Percentiles rank a stretch among this genome's conserved stretches.
Conservation (phyloP, 1,140 invertebrate genomes). For the Sycophila sp. region DNA sequence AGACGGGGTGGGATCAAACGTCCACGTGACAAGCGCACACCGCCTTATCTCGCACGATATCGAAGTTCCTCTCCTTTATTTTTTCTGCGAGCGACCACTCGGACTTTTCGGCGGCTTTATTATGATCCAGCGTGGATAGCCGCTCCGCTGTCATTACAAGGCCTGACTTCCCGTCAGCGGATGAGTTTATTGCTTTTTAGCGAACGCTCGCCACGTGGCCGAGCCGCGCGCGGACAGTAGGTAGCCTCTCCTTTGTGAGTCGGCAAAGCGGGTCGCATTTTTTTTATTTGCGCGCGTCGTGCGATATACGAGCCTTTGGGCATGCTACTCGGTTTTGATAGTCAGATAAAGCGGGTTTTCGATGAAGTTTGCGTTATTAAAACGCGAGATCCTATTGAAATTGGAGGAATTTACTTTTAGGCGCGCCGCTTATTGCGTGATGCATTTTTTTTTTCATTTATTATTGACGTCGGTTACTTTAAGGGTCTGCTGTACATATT, state of each 20-base stretch:
- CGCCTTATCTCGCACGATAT: constrained; percentile 47
- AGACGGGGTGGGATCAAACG: constrained; percentile 31
- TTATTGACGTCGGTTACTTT: too few species aligned
- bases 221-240: constrained; percentile 5
- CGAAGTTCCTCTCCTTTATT: constrained; percentile 37
- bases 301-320: too few species aligned
- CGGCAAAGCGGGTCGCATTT: too few species aligned
- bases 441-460: too few species aligned
- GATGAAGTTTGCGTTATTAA: not conserved
- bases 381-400: too few species aligned
- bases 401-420: too few species aligned
- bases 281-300: not conserved
- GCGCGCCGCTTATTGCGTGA: too few species aligned
- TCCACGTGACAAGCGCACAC: constrained; percentile 44
- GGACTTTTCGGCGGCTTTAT: constrained; percentile 56
- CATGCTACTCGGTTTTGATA: too few species aligned
- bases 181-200: constrained; percentile 62
- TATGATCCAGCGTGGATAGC: constrained; percentile 59
- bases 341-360: not conserved
- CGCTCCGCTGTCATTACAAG: constrained; percentile 50
- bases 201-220: constrained; percentile 57
- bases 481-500: too few species aligned
- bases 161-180: constrained; percentile 40
- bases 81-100: too few species aligned
- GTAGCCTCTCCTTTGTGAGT: not conserved